Evolutionary conservation across 2,888 invertebrate species (phyloP), one percentile per base, ranked within the genome.

Genomic region (Pandemis heparana): DNA sequence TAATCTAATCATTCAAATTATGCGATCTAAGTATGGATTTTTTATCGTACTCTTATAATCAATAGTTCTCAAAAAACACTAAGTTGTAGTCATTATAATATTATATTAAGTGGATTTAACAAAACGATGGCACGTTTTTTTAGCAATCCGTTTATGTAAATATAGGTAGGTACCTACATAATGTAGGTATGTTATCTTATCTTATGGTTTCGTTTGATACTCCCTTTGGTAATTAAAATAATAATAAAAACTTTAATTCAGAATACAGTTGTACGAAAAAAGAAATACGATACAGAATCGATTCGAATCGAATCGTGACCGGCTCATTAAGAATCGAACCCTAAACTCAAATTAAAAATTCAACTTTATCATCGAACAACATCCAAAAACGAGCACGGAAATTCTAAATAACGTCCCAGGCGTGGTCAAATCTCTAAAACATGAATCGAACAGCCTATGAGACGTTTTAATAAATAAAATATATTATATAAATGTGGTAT

Each of bases 341-440:
- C 32, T 53, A 65, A 65, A 51, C 46, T 63, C 41, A 18, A 63
- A 63, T 46, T 63, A 46, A 63, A 46, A 46, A 23, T 56, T 23
- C 0, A 18, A 63, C 8, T 62, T 51, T 51, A 51, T 51, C n/a
- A 51, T 7, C 10, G 51, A 53, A 53, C 16, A 18, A n/a, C 48
- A 48, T 48, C 48, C 48, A 48, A n/a, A 41, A 41, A 48, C 53
- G 53, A 53, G 3, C 16, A 18, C 53, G 8, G 18, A 9, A 7
- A 16, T 1, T 14, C 53, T 9, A 8, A 53, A 53, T 18, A 53
- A 53, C 46, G 12, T 46, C 18, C 53, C 53, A 51, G 53, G 18
- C 53, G 53, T 16, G 53, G 8, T 7, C 51, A 12, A 51, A 51
- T 51, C 16, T n/a, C 16, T 16, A 8, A 53, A 53, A 53, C 48